These are phyloP conservation scores for Chrysina gloriosa DNA, from an alignment of 2,888 invertebrate species.

Conservation along the genomic window DNA sequence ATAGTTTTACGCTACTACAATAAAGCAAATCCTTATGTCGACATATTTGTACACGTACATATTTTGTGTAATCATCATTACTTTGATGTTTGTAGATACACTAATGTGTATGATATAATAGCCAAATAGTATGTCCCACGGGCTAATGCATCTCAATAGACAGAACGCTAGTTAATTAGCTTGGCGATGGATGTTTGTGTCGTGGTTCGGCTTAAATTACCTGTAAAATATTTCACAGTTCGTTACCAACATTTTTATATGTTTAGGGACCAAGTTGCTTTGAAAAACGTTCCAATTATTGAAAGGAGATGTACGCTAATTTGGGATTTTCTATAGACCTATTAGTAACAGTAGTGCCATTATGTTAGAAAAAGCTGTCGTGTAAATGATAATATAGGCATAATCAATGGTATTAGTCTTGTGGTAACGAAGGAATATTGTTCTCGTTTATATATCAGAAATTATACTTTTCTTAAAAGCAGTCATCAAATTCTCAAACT, in stretches of 20 bases:
- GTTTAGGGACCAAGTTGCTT: background rate
- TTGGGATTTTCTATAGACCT: background rate
- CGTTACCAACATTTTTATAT: background rate
- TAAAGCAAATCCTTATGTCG: background rate
- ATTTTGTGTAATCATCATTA: slow-evolving; percentile 13
- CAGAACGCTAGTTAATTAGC: slow-evolving; percentile 15
- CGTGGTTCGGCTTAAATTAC: background rate
- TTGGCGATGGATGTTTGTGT: slow-evolving; percentile 5
- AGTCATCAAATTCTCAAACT: too few relatives aligned
- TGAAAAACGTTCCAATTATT: slow-evolving; percentile 1
- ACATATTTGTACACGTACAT: too few relatives aligned
- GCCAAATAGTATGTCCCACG: background rate
- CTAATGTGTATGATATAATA: slow-evolving; percentile 1
- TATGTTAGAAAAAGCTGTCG: too few relatives aligned
- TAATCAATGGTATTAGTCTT: too few relatives aligned
- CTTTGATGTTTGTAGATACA: background rate
- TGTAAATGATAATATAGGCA: too few relatives aligned
- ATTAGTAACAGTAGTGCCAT: too few relatives aligned
- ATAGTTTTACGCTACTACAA: slow-evolving; percentile 14
- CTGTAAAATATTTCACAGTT: slow-evolving; percentile 14
- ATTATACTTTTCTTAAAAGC: too few relatives aligned
- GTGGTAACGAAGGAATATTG: too few relatives aligned
- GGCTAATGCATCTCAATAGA: slow-evolving; percentile 9
- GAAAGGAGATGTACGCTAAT: background rate
- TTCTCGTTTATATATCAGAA: too few relatives aligned